These are phyloP conservation scores for Spinus pinus DNA, from an alignment of 2,797 vertebrate species.

Conservation along the genomic window DNA sequence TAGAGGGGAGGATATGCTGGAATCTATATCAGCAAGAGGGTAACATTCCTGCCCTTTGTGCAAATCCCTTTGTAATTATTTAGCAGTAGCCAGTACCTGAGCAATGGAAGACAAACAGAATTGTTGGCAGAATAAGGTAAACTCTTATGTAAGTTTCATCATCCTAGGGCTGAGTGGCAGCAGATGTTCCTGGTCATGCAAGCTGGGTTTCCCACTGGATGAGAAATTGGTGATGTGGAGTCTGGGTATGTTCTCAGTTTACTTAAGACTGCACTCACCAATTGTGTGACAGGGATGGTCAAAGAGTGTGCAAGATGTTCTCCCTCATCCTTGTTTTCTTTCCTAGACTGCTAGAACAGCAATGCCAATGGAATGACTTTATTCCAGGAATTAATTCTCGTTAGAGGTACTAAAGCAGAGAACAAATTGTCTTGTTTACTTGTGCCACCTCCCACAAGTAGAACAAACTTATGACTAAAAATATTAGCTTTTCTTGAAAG, in stretches of 20 bases:
- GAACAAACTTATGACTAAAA: neutral
- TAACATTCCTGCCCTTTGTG: neutral
- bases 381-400: neutral
- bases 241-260: slow-evolving; percentile 40
- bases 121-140: neutral
- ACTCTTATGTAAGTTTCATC: neutral
- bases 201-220: neutral
- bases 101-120: neutral
- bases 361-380: neutral
- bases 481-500: neutral
- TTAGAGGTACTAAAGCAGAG: neutral
- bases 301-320: neutral
- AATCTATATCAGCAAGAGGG: neutral
- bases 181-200: slow-evolving; percentile 16
- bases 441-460: neutral
- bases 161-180: neutral
- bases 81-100: neutral
- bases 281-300: neutral
- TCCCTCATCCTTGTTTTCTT: neutral
- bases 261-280: neutral
- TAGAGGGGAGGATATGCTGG: neutral
- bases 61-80: neutral
- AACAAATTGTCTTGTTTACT: neutral
- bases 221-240: slow-evolving; percentile 32
- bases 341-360: neutral